Conservation (phyloP, 2,797 vertebrate genomes). For the Arnoldichthys spilopterus region DNA sequence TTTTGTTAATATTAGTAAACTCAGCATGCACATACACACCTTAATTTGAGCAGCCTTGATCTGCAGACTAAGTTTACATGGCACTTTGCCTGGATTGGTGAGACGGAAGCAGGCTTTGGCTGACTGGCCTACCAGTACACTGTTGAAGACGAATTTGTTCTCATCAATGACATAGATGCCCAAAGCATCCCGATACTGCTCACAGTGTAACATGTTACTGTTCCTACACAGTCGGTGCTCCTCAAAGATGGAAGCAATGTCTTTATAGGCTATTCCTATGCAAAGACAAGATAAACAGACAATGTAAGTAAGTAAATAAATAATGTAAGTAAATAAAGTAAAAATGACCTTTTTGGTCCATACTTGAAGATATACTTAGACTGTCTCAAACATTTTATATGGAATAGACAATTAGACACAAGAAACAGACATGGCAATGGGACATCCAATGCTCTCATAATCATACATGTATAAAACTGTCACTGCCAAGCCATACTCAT, state of each 20-base stretch:
- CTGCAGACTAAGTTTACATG: conserved; percentile 76
- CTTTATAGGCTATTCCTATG: conserved; percentile 77
- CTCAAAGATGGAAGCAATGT: conserved; percentile 83
- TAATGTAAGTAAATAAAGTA: not conserved
- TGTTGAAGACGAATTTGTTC: conserved; percentile 88
- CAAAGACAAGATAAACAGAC: conserved; percentile 4
- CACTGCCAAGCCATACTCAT: not conserved
- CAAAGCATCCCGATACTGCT: conserved; percentile 69
- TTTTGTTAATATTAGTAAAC: not conserved
- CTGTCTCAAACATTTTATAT: not conserved
- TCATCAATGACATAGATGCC: conserved; percentile 85
- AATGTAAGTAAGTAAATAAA: not conserved
- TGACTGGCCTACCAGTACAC: conserved; percentile 78
- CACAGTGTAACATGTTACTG: conserved; percentile 67
- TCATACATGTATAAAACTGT: not conserved
- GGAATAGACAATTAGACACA: not conserved
- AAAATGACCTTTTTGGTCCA: not conserved
- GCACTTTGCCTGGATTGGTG: conserved; percentile 79
- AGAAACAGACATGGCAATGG: no score
- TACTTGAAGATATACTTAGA: not conserved
- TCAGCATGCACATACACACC: conserved; percentile 67
- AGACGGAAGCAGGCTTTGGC: conserved; percentile 86
- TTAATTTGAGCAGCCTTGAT: conserved; percentile 72
- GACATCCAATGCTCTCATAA: no score
- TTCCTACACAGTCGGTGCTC: conserved; percentile 84